These are phyloP conservation scores for Cydia splendana DNA, from an alignment of 1,140 invertebrate species.

Conservation along the genomic window DNA sequence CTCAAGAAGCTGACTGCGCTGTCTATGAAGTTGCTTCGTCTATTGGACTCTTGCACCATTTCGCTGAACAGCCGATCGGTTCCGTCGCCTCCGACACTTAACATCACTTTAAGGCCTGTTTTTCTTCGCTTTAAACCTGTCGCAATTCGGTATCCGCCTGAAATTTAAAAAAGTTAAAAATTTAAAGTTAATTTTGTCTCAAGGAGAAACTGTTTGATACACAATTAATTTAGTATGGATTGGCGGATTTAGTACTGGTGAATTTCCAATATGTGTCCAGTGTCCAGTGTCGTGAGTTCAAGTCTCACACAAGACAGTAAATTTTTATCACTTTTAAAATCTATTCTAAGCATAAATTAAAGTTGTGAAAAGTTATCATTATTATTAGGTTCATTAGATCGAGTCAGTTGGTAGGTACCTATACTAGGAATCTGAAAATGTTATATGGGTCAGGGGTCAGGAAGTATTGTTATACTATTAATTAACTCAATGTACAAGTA, in stretches of 20 bases:
- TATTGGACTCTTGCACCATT: slow-evolving; percentile 74
- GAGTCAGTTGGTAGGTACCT: neutral
- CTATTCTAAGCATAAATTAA: no score
- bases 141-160: slow-evolving; percentile 80
- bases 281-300: no score
- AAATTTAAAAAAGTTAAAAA: neutral
- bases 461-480: neutral
- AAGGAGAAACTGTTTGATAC: no score
- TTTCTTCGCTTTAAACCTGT: slow-evolving; percentile 77
- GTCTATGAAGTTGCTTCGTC: slow-evolving; percentile 80
- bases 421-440: no score
- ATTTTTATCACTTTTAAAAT: no score
- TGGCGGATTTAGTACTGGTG: no score
- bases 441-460: no score
- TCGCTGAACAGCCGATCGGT: slow-evolving; percentile 77
- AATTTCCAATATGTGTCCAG: no score
- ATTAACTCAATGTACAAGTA: neutral
- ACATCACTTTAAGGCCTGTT: slow-evolving; percentile 77
- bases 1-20: slow-evolving; percentile 81
- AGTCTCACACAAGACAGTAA: no score
- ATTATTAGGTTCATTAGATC: neutral
- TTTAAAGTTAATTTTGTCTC: no score
- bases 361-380: neutral
- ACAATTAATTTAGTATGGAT: no score
- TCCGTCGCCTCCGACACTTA: slow-evolving; percentile 80